Evolutionary conservation across 2,113 vertebrate genomes (phyloP), one percentile per base, ranked within the genome.

Genomic region (Phyllopteryx taeniolatus): DNA sequence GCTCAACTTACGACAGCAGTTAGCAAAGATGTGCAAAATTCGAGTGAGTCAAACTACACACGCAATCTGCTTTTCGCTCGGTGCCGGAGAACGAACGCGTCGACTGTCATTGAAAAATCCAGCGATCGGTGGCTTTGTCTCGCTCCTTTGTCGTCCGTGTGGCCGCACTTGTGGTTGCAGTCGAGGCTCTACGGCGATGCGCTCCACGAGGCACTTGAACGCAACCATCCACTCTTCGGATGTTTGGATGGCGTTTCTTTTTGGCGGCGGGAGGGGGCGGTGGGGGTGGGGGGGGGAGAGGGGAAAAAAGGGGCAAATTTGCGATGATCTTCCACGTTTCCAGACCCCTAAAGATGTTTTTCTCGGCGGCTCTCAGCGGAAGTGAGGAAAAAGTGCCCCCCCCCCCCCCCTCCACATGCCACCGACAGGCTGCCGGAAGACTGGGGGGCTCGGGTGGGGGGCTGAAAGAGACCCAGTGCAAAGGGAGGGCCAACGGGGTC

Each of bases 351-450:
- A 12, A 65, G 42, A 11, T 44, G 62, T 44, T 44, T 65, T 22
- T 65, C 12, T 65, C 13, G 7, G 62, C 22, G n/a, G 62, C 39
- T 14, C 20, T 20, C 42, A 42, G 62, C 42, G 39, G 62, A 65
- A 46, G 62, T 65, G 11, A 22, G 42, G 4, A 4, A 22, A 65
- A 65, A 56, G 7, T 46, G 31, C 15, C 5, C 14, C 59, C 57
- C 57, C 57, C 35, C 35, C 35, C 35, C 3, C 35, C 35, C 35
- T 6, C 3, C 35, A 39, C 35, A 39, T 39, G 35, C 35, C 35
- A 39, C 35, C 56, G 56, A 59, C 56, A 31, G 17, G 61, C 61
- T 63, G 35, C 61, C 61, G 61, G 42, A 65, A 65, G 62, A 44
- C 20, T 13, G 62, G 61, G 39, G 19, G 31, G 33, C 35, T 39